Base-by-base conservation (phyloP, 2,888 invertebrate genomes). In the Heteromyza rotundicornis region DNA sequence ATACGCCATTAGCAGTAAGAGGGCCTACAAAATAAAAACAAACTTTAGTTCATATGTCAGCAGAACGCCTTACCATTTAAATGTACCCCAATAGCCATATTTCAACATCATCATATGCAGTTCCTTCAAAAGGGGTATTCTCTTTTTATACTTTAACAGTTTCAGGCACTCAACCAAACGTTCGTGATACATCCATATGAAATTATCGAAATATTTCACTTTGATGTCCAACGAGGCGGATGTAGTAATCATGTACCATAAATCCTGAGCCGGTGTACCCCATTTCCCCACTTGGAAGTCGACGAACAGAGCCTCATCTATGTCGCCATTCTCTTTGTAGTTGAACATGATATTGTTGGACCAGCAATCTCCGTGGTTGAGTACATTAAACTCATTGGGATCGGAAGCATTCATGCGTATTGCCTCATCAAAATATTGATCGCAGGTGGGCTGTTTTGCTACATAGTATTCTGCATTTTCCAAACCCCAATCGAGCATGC, bases 311-410 rank as follows among this genome's bases (percentile, higher is more conserved):
- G 76, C 55, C 27, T 81, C 67, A 32, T 71, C 62, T 0, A 81
- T 59, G 2, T 60, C 44, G 0, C 74, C 76, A 44, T 65, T 20
- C 0, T 70, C 62, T 2, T 68, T 49, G 60, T 79, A 74, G 16
- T 68, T 70, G 53, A 73, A 77, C 80, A 81, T 81, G 0, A 81
- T 66, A 32, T 81, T 81, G 52, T 79, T 79, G 0, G 75, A 71
- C 82, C 81, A 81, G 52, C 77, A 78, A 62, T 80, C 80, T 0
- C 81, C 79, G 60, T 80, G 81, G 51, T 65, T 80, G 0, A 81
- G 60, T 0, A 79, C 78, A 62, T 75, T 72, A 17, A 81, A 79
- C 0, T 67, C 70, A 16, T 62, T 53, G 0, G 69, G 61, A 59
- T 72, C 63, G 2, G 58, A 36, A 0, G 73, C 57, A 10, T 73